Conservation (phyloP, 2,888 invertebrate species). For the Digitonthophagus gazella region DNA sequence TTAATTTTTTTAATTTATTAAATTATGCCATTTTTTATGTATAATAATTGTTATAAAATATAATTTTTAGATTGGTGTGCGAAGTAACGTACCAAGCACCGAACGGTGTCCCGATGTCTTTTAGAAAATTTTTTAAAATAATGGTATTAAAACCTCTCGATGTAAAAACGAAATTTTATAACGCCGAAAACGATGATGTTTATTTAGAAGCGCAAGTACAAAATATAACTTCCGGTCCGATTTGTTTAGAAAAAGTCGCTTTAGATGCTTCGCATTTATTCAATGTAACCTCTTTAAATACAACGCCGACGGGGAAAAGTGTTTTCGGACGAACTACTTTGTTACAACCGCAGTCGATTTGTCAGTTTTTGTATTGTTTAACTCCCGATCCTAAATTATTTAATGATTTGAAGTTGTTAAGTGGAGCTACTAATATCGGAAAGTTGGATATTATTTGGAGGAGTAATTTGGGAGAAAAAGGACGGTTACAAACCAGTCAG, state of each 20-base stretch:
- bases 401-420: conserved; percentile 74
- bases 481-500: conserved; percentile 94
- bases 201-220: conserved; percentile 75
- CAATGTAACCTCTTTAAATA: conserved; percentile 73
- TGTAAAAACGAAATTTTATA: conserved; percentile 98
- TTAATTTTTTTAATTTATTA: conserved; percentile 51
- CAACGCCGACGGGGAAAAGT: conserved; percentile 63
- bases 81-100: conserved; percentile 88
- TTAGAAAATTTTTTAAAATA: conserved; percentile 97
- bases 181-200: conserved; percentile 81
- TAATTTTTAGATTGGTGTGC: conserved; percentile 76
- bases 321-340: conserved; percentile 78
- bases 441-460: conserved; percentile 98
- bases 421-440: conserved; percentile 85
- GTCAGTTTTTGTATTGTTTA: conserved; percentile 93
- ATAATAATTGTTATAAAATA: background rate
- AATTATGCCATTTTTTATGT: background rate
- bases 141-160: conserved; percentile 96
- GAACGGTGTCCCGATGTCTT: conserved; percentile 73
- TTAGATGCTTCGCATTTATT: conserved; percentile 91
- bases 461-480: conserved; percentile 93
- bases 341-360: conserved; percentile 84
- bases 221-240: conserved; percentile 90
- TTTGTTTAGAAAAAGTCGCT: conserved; percentile 91
- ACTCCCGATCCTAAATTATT: conserved; percentile 75